These are phyloP conservation scores for Coregonus ussuriensis DNA, from an alignment of 2,797 vertebrate species.

Conservation along the genomic window DNA sequence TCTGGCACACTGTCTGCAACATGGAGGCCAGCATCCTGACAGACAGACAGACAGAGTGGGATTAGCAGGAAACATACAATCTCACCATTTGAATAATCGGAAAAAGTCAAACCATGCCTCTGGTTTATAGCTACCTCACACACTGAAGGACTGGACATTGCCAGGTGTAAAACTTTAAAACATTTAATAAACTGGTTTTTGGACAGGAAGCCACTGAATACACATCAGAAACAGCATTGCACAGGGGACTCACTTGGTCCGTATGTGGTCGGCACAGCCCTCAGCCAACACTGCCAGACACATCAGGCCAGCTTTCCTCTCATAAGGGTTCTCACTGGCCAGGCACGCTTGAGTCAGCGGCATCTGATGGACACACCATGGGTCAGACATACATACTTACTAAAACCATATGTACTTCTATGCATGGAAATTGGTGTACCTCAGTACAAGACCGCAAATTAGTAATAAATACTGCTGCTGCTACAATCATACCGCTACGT, in stretches of 20 bases:
- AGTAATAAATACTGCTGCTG: background rate
- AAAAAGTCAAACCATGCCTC: too few species aligned
- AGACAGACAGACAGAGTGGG: slow-evolving; percentile 19
- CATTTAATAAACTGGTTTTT: too few species aligned
- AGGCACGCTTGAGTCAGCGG: slow-evolving; percentile 82
- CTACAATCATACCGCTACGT: background rate
- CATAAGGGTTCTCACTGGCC: slow-evolving; percentile 78
- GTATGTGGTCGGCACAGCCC: slow-evolving; percentile 89
- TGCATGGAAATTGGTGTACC: background rate
- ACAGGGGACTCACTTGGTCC: slow-evolving; percentile 77
- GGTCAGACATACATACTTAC: background rate
- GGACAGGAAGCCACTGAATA: background rate
- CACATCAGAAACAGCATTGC: background rate
- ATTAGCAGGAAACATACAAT: background rate
- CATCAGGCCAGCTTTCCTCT: slow-evolving; percentile 87
- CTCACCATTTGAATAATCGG: too few species aligned
- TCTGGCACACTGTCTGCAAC: slow-evolving; percentile 83
- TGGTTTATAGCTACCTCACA: too few species aligned
- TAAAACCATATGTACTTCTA: background rate
- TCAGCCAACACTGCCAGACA: slow-evolving; percentile 89
- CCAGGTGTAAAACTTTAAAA: too few species aligned
- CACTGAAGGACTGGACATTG: too few species aligned
- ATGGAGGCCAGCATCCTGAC: slow-evolving; percentile 81
- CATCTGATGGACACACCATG: slow-evolving; percentile 66
- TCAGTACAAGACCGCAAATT: background rate